Conservation (phyloP, 2,888 invertebrate genomes). For the Stictocephala bisonia region DNA sequence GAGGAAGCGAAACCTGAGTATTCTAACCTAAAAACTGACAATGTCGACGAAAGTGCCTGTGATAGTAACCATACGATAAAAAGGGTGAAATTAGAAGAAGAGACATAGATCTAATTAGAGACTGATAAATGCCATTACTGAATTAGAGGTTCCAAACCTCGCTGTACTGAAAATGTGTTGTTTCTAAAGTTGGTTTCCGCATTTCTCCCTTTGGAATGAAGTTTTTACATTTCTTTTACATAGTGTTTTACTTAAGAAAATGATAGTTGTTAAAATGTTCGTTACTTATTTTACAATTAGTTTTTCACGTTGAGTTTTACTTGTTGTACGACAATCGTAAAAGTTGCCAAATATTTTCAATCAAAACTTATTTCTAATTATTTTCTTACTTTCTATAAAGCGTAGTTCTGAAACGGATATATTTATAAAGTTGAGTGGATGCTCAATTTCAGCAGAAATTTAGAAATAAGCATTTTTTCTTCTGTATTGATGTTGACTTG, state of each 20-base stretch:
- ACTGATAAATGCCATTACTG: constrained; percentile 47
- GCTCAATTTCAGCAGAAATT: no score
- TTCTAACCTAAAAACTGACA: constrained; percentile 44
- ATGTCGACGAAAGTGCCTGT: constrained; percentile 65
- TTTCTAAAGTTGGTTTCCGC: constrained; percentile 27
- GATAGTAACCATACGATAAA: constrained; percentile 65
- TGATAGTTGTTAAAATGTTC: no score
- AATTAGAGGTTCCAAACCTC: constrained; percentile 39
- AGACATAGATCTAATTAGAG: constrained; percentile 46
- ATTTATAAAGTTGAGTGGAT: no score
- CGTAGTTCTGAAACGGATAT: no score
- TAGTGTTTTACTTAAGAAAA: no score
- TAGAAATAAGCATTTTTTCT: constrained; percentile 40
- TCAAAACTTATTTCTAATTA: background rate
- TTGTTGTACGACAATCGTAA: constrained; percentile 40
- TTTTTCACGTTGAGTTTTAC: no score
- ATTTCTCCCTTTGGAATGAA: no score
- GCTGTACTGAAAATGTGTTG: constrained; percentile 43
- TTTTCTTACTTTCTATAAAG: no score
- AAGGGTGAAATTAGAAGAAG: constrained; percentile 47
- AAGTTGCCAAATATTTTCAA: constrained; percentile 29
- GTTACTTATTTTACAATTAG: no score
- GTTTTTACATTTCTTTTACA: no score
- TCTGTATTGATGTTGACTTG: background rate
- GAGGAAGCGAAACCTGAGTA: constrained; percentile 22